Evolutionary conservation across 2,113 vertebrate genomes (phyloP), one percentile per base, ranked within the genome.

Genomic region (Lanius ludovicianus): DNA sequence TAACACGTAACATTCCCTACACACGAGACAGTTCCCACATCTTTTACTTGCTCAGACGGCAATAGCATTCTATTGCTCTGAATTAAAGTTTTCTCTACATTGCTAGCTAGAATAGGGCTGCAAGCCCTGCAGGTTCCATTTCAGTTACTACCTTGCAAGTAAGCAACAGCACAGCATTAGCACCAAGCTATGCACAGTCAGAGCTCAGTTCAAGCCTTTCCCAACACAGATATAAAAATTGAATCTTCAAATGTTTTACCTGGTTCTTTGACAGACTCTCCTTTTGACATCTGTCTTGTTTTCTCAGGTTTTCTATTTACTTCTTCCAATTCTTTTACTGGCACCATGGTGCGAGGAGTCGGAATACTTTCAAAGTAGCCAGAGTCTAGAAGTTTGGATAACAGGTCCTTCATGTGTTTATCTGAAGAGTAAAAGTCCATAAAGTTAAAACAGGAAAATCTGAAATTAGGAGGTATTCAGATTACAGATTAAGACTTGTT

Each of bases 311-410:
- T 97, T 93, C 93, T 96, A 56, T 93, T 83, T 47, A 94, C 79
- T 94, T 97, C 97, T 65, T 96, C 96, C 57, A 97, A 28, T 80
- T 96, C 86, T 65, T 97, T 93, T 64, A 97, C 85, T 57, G 97
- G 96, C 69, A 97, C 79, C 84, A 93, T 59, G 71, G 86, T 97
- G 41, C 97, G 97, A 94, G 98, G 97, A 95, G 97, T 95, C 1
- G 98, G 98, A 87, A 99, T 97, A 97, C 96, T 97, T 95, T 98
- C 98, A 98, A 99, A 99, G 96, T 99, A 99, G 46, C 98, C 97
- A 94, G 98, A 99, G 84, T 98, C 98, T 92, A 99, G 84, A 92
- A 99, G 97, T 82, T 96, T 98, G 63, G 97, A 97, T 49, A 99
- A 97, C 60, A 99, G 97, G 35, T 99, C 98, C 97, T 99, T 99